A percentile compares a stretch with the other conserved stretches of the same genome.
Evolutionary conservation across 2,113 vertebrate species (phyloP).

Genomic region (Dicentrarchus labrax): DNA sequence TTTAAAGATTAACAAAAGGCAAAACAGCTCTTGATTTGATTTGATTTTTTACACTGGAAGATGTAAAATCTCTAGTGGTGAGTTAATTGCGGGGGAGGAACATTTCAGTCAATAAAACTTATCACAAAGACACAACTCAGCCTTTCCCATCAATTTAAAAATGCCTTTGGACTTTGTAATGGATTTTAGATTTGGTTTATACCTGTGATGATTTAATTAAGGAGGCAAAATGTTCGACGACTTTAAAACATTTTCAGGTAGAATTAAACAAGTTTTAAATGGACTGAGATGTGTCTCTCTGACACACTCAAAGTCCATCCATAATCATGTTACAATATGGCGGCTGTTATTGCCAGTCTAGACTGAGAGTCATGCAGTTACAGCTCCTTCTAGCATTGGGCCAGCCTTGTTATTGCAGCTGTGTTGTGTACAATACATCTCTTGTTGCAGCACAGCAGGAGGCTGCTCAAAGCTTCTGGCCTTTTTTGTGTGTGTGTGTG

Average conservation of each 20-base stretch:
- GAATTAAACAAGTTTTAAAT: conserved; percentile 10
- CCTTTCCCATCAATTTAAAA: neutral
- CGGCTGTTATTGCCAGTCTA: conserved; percentile 59
- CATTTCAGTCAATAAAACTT: conserved; percentile 7
- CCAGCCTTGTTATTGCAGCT: conserved; percentile 84
- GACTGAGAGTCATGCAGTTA: conserved; percentile 64
- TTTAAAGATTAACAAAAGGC: conserved; percentile 7
- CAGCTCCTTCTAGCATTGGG: conserved; percentile 69
- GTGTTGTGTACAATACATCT: conserved; percentile 82
- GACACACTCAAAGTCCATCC: conserved; percentile 20
- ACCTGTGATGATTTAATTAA: neutral
- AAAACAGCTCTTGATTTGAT: neutral
- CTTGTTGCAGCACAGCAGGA: conserved; percentile 81
- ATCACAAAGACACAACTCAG: neutral
- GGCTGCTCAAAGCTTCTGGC: conserved; percentile 71
- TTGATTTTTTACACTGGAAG: neutral
- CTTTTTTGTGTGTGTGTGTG: conserved; percentile 40
- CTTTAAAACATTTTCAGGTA: conserved; percentile 10
- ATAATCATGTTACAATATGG: conserved; percentile 64
- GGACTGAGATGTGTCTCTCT: conserved; percentile 1
- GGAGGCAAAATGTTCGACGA: neutral
- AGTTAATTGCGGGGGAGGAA: conserved; percentile 21
- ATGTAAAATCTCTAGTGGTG: conserved; percentile 3
- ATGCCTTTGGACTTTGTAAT: neutral
- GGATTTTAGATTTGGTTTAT: neutral